Evolutionary conservation across 64 coral and sea anemone genomes (phyloP), one percentile per base, ranked within the genome.

Genomic region (Pocillopora verrucosa): DNA sequence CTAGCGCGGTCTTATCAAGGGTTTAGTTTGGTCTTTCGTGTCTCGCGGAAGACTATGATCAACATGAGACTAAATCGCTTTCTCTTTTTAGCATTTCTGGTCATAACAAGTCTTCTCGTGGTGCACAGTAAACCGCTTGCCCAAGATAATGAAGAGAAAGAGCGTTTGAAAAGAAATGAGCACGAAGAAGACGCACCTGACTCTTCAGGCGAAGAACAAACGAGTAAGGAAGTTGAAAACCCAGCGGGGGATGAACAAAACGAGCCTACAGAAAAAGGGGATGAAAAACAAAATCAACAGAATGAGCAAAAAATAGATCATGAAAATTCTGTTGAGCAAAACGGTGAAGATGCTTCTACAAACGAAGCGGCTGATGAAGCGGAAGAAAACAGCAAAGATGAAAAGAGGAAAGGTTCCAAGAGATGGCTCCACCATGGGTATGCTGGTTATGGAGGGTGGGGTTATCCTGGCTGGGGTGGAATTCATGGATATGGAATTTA

Each of bases 21-120:
- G 79, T 37, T 87, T 83, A 65, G 92, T 74, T 75, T 56, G 80
- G 92, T 88, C 92, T 76, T 82, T 80, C 88, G 83, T 94, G 79
- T 81, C 84, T 75, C 74, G 60, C 74, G 86, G 92, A 91, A 78
- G 94, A 78, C 80, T 94, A 63, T 80, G 80, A 82, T 89, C 92
- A 91, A 91, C 91, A 89, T 94, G 89, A 36, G 91, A 88, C 87
- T 82, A 70, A 89, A 94, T 65, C 84, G 75, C 60, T 60, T 61
- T 15, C 10, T 89, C 69, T 61, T 68, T 84, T 79, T 93, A 41
- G 64, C 80, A 25, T 83, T 98, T 56, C 26, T 98, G 36, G 89
- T 87, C 22, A 34, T 98, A 58, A 26, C 88, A 63, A 75, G 58
- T 80, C 77, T 62, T 13, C 57, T 80, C 25, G 36, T 88, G 78